Base-by-base conservation (phyloP, 2,113 vertebrate genomes). In the Triplophysa dalaica region DNA sequence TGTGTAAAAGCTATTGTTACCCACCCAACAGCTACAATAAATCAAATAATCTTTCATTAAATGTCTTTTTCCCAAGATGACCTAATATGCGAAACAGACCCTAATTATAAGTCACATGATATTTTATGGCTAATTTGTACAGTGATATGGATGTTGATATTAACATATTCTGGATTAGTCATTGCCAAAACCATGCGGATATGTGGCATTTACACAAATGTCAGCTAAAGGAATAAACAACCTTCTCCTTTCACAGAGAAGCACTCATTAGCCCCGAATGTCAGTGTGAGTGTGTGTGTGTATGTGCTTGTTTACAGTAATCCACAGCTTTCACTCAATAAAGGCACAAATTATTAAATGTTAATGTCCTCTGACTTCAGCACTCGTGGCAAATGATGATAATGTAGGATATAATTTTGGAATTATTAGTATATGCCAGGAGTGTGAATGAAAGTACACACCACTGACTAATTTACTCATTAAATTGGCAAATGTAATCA, bases 141-240 rank as follows among this genome's bases (percentile, higher is more conserved):
- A 83, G 81, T 85, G 84, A 91, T 88, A 84, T 48, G 78, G 84
- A 87, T 86, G 90, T 81, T 81, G 80, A 80, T 78, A 91, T 90
- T 92, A 87, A 85, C 87, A 90, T 90, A 84, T 65, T 26, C 79
- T 78, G 81, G 66, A 81, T 76, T 70, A 87, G 83, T 89, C 82
- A 80, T 70, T 66, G 81, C 78, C 78, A 68, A 84, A 70, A 76
- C 82, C 45, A 77, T 33, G 70, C 81, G 80, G 87, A 89, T 87
- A 86, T 82, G 83, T 92, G 92, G 86, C 92, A 93, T 93, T 93
- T 93, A 77, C 87, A 84, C 88, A 93, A 93, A 93, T 92, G 89
- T 90, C 92, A 93, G 83, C 84, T 67, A 82, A 85, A 86, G 81
- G 75, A 88, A 90, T 88, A 91, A 90, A 90, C 85, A 89, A 78